Percentiles rank a stretch among this genome's conserved stretches.
Evolutionary conservation across 2,113 vertebrate genomes (phyloP).

Genomic region (Mugil cephalus): DNA sequence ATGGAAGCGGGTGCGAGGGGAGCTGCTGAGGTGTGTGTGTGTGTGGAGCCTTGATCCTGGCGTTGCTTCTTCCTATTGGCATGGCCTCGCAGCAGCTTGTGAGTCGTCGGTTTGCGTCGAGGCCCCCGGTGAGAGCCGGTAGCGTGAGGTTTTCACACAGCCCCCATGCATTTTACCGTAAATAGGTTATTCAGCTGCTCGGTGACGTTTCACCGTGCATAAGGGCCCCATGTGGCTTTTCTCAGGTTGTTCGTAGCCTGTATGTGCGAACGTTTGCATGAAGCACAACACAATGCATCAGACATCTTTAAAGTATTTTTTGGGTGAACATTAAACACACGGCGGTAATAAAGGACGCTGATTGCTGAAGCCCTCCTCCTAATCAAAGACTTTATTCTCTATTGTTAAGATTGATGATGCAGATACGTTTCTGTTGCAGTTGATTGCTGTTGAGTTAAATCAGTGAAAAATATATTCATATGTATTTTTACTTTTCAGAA

Average conservation of each 20-base stretch:
- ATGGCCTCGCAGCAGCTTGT: constrained; percentile 29
- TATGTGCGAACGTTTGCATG: too few species aligned
- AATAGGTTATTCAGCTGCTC: constrained; percentile 27
- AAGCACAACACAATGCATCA: neutral
- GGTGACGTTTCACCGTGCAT: constrained; percentile 17
- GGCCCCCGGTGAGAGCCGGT: constrained; percentile 18
- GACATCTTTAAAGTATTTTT: neutral
- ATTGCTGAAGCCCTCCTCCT: neutral
- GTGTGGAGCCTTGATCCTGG: constrained; percentile 34
- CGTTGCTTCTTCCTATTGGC: constrained; percentile 25
- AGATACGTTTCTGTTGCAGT: neutral
- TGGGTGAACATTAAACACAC: too few species aligned
- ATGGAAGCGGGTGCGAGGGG: constrained; percentile 8
- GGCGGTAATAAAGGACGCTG: neutral
- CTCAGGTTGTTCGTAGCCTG: constrained; percentile 17
- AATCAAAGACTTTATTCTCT: neutral
- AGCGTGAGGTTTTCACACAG: neutral
- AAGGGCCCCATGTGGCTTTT: constrained; percentile 4
- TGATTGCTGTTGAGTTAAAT: too few species aligned
- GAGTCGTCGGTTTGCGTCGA: constrained; percentile 8
- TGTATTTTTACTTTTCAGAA: too few species aligned
- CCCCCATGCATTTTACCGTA: constrained; percentile 3
- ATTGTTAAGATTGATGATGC: too few species aligned
- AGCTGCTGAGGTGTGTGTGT: neutral
- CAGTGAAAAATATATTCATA: too few species aligned